A percentile compares a stretch with the other conserved stretches of the same genome.
phyloP scores from a whole-genome alignment of 2,797 vertebrate species.

The Parauchenoglanis punctatus region DNA sequence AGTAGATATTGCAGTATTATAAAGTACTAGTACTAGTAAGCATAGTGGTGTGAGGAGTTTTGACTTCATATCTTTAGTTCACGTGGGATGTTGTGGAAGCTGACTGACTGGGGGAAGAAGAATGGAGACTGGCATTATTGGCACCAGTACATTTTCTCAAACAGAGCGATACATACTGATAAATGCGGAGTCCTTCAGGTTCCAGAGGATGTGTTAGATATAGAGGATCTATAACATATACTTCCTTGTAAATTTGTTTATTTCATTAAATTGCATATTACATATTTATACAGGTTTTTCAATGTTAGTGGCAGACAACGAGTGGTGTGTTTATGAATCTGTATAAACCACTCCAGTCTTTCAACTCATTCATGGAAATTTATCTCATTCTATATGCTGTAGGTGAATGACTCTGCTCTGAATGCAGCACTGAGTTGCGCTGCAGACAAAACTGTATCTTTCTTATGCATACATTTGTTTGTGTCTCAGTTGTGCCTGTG shows the following conservation, averaged over 20 bases:
- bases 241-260: not conserved
- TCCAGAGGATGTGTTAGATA: not conserved
- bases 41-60: not conserved
- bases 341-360: conserved; percentile 35
- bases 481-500: not conserved
- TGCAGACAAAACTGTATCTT: not conserved
- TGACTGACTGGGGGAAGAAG: not conserved
- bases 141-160: no score
- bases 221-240: not conserved
- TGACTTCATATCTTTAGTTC: not conserved
- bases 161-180: not conserved
- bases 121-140: not conserved
- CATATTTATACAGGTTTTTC: not conserved
- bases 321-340: conserved; percentile 15
- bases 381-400: conserved; percentile 13
- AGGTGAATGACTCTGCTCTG: conserved; percentile 4
- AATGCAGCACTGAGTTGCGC: not conserved
- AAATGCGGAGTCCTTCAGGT: not conserved
- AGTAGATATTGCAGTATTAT: conserved; percentile 11
- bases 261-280: not conserved
- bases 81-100: not conserved
- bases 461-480: not conserved
- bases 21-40: not conserved
- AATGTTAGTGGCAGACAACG: not conserved
- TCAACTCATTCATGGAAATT: conserved; percentile 45